Evolutionary conservation across 1,140 invertebrate genomes (phyloP).

Genomic region (Branchinecta lindahli): DNA sequence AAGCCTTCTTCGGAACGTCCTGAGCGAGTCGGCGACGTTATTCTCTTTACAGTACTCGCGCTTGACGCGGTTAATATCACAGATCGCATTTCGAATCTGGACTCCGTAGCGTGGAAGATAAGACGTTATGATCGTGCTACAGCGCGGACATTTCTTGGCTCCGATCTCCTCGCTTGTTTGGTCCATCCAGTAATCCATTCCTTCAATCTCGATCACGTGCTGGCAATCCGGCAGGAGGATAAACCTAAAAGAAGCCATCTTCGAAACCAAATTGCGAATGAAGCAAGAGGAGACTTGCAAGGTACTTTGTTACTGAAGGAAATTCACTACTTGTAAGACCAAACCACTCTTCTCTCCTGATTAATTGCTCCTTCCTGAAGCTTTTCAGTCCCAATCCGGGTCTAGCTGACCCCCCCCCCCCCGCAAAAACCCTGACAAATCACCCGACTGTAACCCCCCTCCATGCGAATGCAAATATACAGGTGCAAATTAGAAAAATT

Average conservation of each 20-base stretch:
- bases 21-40: constrained; percentile 6
- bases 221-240: constrained; percentile 45
- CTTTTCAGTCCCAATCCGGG: too few relatives aligned
- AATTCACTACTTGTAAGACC: too few relatives aligned
- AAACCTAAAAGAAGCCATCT: constrained; percentile 34
- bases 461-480: too few relatives aligned
- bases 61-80: constrained; percentile 42
- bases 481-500: too few relatives aligned
- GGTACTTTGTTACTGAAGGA: too few relatives aligned
- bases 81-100: constrained; percentile 37
- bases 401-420: too few relatives aligned
- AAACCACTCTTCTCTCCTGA: too few relatives aligned
- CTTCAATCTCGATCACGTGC: constrained; percentile 42
- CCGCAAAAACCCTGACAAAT: too few relatives aligned
- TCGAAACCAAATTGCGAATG: too few relatives aligned
- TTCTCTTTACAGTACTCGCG: constrained; percentile 25
- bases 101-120: constrained; percentile 41
- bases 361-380: too few relatives aligned
- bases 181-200: constrained; percentile 38
- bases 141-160: constrained; percentile 45
- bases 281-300: too few relatives aligned
- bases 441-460: too few relatives aligned
- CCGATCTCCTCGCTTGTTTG: constrained; percentile 30
- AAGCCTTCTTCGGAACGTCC: neutral
- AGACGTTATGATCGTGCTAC: constrained; percentile 43